phyloP scores from a whole-genome alignment of 2,888 invertebrate genomes.

The Anticlea derivata region DNA sequence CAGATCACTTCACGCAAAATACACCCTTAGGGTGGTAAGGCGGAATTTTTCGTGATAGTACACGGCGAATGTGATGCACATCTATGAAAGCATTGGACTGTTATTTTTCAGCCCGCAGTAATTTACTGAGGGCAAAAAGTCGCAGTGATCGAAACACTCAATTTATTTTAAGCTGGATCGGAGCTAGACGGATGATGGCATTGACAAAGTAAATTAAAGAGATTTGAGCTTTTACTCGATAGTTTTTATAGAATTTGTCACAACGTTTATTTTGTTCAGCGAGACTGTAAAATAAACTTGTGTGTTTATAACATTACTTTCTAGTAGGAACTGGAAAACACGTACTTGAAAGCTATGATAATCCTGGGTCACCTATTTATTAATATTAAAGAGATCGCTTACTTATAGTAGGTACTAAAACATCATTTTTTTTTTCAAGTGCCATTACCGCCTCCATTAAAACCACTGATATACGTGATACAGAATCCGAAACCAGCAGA shows the following conservation, averaged over 20 bases:
- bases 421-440: too few relatives aligned
- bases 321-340: too few relatives aligned
- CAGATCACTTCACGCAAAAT: too few relatives aligned
- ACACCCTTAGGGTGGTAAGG: too few relatives aligned
- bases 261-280: background rate
- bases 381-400: too few relatives aligned
- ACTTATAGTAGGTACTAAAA: too few relatives aligned
- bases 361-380: too few relatives aligned
- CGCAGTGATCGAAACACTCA: slow-evolving; percentile 45
- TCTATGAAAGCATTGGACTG: slow-evolving; percentile 21
- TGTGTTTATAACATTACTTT: too few relatives aligned
- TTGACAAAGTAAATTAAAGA: slow-evolving; percentile 55
- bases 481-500: background rate
- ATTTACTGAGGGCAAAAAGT: slow-evolving; percentile 35
- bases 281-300: too few relatives aligned
- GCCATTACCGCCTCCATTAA: too few relatives aligned
- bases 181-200: slow-evolving; percentile 56
- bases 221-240: slow-evolving; percentile 32
- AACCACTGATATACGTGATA: background rate
- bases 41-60: too few relatives aligned
- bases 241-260: slow-evolving; percentile 27
- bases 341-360: too few relatives aligned
- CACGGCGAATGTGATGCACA: background rate
- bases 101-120: slow-evolving; percentile 23
- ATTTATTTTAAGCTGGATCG: slow-evolving; percentile 46